phyloP scores from a whole-genome alignment of 2,888 invertebrate species.

The Ptychoptera contaminata region DNA sequence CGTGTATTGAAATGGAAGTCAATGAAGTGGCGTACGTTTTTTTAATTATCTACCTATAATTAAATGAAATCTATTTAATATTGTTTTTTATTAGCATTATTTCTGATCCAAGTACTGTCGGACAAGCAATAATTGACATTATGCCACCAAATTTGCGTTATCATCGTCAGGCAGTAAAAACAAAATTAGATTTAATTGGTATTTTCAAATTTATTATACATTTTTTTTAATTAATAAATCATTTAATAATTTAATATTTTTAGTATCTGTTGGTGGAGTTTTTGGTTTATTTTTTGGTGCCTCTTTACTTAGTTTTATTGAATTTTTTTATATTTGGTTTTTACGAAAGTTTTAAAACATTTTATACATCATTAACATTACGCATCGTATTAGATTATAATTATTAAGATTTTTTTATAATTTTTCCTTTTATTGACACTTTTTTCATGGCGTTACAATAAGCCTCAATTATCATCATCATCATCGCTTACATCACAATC shows the following conservation, averaged over 20 bases:
- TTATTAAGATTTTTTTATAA: no score
- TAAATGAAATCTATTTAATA: neutral
- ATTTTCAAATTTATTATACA: neutral
- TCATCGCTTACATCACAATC: no score
- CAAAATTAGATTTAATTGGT: conserved; percentile 11
- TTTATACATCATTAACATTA: no score
- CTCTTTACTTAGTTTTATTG: conserved; percentile 10
- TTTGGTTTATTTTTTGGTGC: conserved; percentile 12
- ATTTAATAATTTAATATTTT: neutral
- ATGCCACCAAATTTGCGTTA: conserved; percentile 8
- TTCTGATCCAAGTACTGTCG: neutral
- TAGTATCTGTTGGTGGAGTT: conserved; percentile 11
- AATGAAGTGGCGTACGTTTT: conserved; percentile 3
- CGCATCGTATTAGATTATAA: no score
- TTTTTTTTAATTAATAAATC: neutral
- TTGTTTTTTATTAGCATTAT: neutral
- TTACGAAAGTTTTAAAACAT: conserved; percentile 11
- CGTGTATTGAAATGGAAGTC: conserved; percentile 10
- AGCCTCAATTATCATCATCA: no score
- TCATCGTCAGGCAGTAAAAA: conserved; percentile 6
- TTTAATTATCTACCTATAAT: neutral
- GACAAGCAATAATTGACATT: conserved; percentile 7
- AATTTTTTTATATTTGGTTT: conserved; percentile 12
- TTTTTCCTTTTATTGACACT: no score
- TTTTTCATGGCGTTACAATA: no score